Conservation (phyloP, 2,113 vertebrate species). For the cattle (Bos taurus) region ARS-UCD2.0 NC_037337.1:70128001-70128500, state of each 20-base stretch:
- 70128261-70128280: not conserved
- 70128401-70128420: not conserved
- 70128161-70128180: not conserved
- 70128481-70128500: not conserved
- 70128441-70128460: not conserved
- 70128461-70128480: not conserved
- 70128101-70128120: not conserved
- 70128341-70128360: rapidly evolving
- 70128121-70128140: not conserved
- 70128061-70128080: not conserved
- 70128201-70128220: not conserved
- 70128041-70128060: not conserved
- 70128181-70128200: not conserved
- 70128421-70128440: not conserved
- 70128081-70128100: not conserved
- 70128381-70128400: not conserved
- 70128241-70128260: not conserved
- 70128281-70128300: not conserved
- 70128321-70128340: rapidly evolving
- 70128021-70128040: not conserved
- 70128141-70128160: not conserved
- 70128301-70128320: not conserved
- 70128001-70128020: not conserved
- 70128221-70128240: not conserved
- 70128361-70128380: not conserved